Conservation (phyloP, 2,113 vertebrate species). For the Formicarius rufipectus region DNA sequence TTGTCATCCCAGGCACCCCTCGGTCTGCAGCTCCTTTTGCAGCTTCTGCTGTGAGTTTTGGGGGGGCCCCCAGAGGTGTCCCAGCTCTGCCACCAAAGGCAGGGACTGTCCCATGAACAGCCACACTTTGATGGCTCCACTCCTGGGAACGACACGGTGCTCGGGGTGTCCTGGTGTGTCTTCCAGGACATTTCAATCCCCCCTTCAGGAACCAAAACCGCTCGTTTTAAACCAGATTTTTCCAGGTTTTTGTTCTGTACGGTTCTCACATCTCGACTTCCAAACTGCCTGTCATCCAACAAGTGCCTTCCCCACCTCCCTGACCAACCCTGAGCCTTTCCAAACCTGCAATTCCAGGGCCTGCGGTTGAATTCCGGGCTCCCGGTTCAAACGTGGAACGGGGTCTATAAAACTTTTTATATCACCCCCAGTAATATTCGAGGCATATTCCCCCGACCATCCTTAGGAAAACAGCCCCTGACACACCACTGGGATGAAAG, state of each 20-base stretch:
- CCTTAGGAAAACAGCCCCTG: slow-evolving; percentile 42
- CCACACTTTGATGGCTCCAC: background rate
- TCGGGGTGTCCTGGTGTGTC: background rate
- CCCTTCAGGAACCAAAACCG: background rate
- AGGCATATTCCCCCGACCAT: slow-evolving; percentile 54
- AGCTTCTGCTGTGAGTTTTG: background rate
- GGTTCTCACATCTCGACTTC: background rate
- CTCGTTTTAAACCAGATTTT: background rate
- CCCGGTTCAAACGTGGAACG: slow-evolving; percentile 25
- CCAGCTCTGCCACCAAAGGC: background rate
- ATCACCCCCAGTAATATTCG: slow-evolving; percentile 46
- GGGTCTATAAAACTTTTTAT: slow-evolving; percentile 55
- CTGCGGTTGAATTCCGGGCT: background rate
- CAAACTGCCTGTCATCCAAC: background rate
- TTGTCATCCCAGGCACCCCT: background rate
- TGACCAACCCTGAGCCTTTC: background rate
- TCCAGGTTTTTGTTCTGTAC: background rate
- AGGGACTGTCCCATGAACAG: background rate
- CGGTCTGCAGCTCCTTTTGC: background rate
- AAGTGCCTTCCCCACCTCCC: background rate
- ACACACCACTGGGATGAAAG: slow-evolving; percentile 52
- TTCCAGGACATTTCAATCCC: background rate
- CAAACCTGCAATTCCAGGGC: background rate
- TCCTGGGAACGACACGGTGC: background rate
- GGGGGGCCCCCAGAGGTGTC: background rate